phyloP scores from a whole-genome alignment of 2,797 vertebrate genomes.

The Notoglanidium macrostoma region DNA sequence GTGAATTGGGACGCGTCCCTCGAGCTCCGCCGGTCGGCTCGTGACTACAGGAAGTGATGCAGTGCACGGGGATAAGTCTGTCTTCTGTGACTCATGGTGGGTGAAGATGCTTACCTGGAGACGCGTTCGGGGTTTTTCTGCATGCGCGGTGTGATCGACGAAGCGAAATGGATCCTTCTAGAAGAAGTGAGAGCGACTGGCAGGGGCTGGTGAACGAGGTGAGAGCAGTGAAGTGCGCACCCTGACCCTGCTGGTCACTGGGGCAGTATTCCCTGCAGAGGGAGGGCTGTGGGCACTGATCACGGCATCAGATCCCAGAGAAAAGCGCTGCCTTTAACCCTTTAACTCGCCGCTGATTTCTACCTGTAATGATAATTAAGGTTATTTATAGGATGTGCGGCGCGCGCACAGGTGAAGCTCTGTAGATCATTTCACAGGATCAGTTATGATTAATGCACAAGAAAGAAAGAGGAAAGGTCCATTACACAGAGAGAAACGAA shows the following conservation, averaged over 20 bases:
- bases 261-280: background rate
- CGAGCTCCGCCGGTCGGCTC: background rate
- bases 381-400: background rate
- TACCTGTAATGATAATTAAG: background rate
- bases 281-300: background rate
- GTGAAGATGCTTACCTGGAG: constrained; percentile 19
- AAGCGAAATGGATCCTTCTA: constrained; percentile 75
- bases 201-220: constrained; percentile 92
- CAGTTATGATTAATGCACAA: background rate
- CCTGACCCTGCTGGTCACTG: background rate
- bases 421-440: background rate
- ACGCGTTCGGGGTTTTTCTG: background rate
- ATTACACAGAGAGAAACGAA: background rate
- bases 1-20: background rate
- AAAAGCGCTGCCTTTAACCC: background rate
- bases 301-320: background rate
- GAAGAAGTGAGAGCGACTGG: constrained; percentile 89
- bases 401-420: too few species aligned
- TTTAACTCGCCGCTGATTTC: too few species aligned
- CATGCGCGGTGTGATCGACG: background rate
- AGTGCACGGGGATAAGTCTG: background rate
- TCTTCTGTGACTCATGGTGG: background rate
- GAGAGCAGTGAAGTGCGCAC: constrained; percentile 62
- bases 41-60: constrained; percentile 48
- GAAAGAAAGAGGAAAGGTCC: background rate